Evolutionary conservation across 2,888 invertebrate species (phyloP).

Genomic region (Chromoteleia sp.): DNA sequence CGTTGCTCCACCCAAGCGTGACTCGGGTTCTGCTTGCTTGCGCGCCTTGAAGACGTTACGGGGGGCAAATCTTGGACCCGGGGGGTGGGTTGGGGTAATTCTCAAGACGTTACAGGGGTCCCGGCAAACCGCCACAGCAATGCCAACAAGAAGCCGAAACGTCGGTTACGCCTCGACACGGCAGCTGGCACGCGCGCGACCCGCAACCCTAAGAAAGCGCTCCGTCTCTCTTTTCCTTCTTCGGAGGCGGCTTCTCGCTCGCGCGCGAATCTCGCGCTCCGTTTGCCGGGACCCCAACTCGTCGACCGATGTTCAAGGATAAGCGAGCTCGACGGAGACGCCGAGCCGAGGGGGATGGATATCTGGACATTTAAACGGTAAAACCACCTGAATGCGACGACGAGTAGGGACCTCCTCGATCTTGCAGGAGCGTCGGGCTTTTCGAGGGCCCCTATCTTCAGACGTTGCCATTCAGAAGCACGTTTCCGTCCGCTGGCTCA

Average conservation of each 20-base stretch:
- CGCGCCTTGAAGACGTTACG: constrained; percentile 79
- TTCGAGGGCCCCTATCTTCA: constrained; percentile 61
- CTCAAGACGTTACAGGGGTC: constrained; percentile 79
- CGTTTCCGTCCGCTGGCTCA: constrained; percentile 57
- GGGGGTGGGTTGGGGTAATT: constrained; percentile 65
- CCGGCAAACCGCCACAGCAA: constrained; percentile 76
- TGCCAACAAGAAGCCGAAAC: constrained; percentile 83
- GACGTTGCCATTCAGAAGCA: constrained; percentile 60
- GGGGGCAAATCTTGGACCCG: constrained; percentile 73
- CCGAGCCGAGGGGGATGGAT: constrained; percentile 72
- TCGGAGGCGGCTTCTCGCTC: constrained; percentile 63
- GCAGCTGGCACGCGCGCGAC: constrained; percentile 85
- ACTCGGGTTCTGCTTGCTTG: constrained; percentile 47
- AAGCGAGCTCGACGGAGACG: constrained; percentile 72
- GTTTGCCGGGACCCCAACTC: constrained; percentile 65
- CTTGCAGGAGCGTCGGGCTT: constrained; percentile 75
- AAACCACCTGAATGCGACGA: constrained; percentile 82
- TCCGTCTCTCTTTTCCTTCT: constrained; percentile 67
- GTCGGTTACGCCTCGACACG: constrained; percentile 84
- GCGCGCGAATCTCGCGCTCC: constrained; percentile 53
- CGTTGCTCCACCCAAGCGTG: constrained; percentile 76
- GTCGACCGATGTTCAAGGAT: constrained; percentile 61
- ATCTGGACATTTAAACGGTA: constrained; percentile 83
- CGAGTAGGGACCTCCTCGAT: constrained; percentile 79
- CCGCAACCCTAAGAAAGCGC: constrained; percentile 74